These are phyloP conservation scores for Propithecus perrieri DNA, from an alignment of 2,797 vertebrate genomes.

Conservation along the genomic window DNA sequence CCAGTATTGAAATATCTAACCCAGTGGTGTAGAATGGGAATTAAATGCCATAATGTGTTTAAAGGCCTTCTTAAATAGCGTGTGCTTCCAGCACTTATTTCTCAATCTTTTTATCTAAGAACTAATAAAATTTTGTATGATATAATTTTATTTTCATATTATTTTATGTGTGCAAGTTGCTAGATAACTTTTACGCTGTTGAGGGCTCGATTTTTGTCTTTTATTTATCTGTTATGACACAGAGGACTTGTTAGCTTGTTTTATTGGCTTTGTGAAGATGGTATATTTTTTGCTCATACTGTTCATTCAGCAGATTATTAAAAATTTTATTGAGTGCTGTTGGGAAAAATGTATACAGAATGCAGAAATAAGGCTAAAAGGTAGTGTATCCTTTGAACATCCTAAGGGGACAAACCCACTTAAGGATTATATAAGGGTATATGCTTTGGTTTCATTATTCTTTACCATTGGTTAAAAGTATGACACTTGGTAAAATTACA, in stretches of 20 bases:
- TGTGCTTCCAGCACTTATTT: not conserved
- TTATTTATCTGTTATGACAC: not conserved
- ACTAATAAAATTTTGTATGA: not conserved
- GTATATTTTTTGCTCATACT: not conserved
- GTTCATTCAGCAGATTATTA: not conserved
- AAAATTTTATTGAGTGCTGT: not conserved
- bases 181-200: not conserved
- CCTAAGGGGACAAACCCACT: accelerated
- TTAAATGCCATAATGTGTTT: not conserved
- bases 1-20: not conserved
- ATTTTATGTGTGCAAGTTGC: not conserved
- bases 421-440: not conserved
- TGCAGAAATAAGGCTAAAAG: not conserved
- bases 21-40: not conserved
- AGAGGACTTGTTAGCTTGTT: not conserved
- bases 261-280: not conserved
- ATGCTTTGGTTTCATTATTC: not conserved
- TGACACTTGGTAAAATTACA: not conserved
- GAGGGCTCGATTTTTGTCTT: not conserved
- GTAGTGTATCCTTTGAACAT: not conserved
- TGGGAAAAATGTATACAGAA: not conserved
- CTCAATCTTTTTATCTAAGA: not conserved
- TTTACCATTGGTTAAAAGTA: not conserved
- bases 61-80: not conserved
- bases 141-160: not conserved